A percentile compares a stretch with the other conserved stretches of the same genome.
phyloP scores from a whole-genome alignment of 2,888 invertebrate genomes.

The Aphodius granarius region DNA sequence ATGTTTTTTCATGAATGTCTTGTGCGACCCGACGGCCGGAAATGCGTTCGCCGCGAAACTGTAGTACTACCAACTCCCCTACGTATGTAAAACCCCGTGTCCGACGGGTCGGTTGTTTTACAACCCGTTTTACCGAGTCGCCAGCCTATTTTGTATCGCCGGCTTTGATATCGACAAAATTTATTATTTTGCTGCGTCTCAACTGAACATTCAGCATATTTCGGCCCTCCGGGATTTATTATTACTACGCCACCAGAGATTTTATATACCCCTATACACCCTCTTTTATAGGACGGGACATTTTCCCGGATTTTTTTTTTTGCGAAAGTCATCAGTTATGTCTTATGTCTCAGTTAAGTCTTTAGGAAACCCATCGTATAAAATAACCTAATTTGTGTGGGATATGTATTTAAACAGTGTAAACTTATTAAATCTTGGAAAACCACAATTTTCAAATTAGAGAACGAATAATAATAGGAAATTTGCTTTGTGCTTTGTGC shows the following conservation, averaged over 20 bases:
- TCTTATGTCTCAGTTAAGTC: too few relatives aligned
- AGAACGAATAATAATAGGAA: too few relatives aligned
- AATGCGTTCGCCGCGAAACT: background rate
- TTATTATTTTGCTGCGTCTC: slow-evolving; percentile 29
- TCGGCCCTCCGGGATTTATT: slow-evolving; percentile 26
- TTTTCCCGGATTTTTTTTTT: background rate
- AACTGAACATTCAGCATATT: slow-evolving; percentile 33
- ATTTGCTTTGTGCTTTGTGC: background rate
- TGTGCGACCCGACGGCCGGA: too few relatives aligned
- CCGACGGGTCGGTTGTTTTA: slow-evolving; percentile 20
- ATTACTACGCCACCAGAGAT: slow-evolving; percentile 20
- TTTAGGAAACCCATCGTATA: too few relatives aligned
- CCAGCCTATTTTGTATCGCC: slow-evolving; percentile 35
- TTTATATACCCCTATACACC: slow-evolving; percentile 19
- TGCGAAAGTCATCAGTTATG: background rate
- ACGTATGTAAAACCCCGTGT: background rate
- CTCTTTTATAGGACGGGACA: slow-evolving; percentile 1
- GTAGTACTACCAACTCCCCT: slow-evolving; percentile 1
- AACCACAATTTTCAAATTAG: too few relatives aligned
- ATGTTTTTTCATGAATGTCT: background rate
- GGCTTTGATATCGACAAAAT: slow-evolving; percentile 33
- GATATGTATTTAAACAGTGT: too few relatives aligned
- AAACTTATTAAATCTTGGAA: too few relatives aligned
- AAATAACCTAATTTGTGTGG: too few relatives aligned
- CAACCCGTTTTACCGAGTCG: slow-evolving; percentile 34